Evolutionary conservation across 2,888 invertebrate species (phyloP), one percentile per base, ranked within the genome.

Genomic region (Plagodis pulveraria): DNA sequence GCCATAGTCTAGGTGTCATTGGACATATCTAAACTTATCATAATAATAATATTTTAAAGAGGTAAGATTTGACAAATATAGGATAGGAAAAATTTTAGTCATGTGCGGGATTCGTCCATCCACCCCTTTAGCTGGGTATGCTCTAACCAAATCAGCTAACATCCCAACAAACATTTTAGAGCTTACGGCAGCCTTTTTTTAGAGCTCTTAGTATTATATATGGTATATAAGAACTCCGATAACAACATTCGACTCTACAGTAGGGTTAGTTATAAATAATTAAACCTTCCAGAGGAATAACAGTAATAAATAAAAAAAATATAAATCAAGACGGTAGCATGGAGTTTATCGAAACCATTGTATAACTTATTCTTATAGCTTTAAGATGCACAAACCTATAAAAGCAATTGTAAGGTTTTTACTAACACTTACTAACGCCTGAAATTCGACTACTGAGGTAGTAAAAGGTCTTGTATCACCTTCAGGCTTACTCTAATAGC

Each of bases 281-380:
- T 50, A 50, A 50, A 50, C 50, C 50, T 50, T 50, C 8, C 41
- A 50, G 50, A 50, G 50, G 50, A 40, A 40, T 50, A 50, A 50
- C 50, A 50, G 50, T 40, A 38, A 50, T 41, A 50, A 40, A 50
- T 36, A 12, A 22, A 50, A 40, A 50, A 50, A 6, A 22, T 50
- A 50, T 50, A 11, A 40, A 35, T 41, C 36, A 40, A 50, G 50
- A 40, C 50, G 40, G 7, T 50, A 40, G 50, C 8, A 50, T 50
- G 40, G 50, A 50, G 50, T 50, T 50, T 11, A 40, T 22, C 50
- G 40, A 41, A 50, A 50, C 50, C 40, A 41, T 22, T 50, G 40
- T 48, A 50, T 50, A 50, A 38, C 38, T 50, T 22, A 40, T 33
- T 50, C 40, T 40, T 50, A 50, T 50, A 50, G 41, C 50, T 40